A percentile compares a stretch with the other conserved stretches of the same genome.
phyloP scores from a whole-genome alignment of 35 echinoderm and acorn worm species.

The Amphiura filiformis region DNA sequence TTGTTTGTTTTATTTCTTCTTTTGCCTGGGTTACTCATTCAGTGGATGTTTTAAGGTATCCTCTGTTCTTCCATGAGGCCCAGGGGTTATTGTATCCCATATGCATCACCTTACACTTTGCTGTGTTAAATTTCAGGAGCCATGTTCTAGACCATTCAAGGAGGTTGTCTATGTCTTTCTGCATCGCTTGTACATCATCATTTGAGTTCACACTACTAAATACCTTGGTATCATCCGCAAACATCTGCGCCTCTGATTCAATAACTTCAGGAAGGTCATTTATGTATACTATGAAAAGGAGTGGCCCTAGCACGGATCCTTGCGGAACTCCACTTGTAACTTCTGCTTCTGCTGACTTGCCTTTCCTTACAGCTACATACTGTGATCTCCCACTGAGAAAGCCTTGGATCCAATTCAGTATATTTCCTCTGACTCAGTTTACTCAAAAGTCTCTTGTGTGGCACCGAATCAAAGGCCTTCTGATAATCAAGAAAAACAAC shows the following conservation, averaged over 20 bases:
- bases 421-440: background rate
- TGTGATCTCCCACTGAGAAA: constrained; percentile 9
- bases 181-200: background rate
- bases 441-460: constrained; percentile 14
- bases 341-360: background rate
- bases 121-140: constrained; percentile 16
- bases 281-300: constrained; percentile 5
- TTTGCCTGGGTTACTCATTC: too few species aligned
- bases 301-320: constrained; percentile 20
- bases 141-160: constrained; percentile 17
- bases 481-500: constrained; percentile 11
- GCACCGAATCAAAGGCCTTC: constrained; percentile 32
- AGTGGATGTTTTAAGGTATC: too few species aligned
- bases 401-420: constrained; percentile 3
- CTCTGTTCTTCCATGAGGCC: background rate
- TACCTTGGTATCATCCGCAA: constrained; percentile 32
- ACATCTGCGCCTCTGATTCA: constrained; percentile 11
- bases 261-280: constrained; percentile 21
- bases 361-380: background rate
- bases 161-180: background rate
- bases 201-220: background rate
- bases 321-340: constrained; percentile 18
- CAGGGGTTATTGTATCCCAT: background rate
- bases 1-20: too few species aligned
- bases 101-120: constrained; percentile 17